Base-by-base conservation (phyloP, 2,888 invertebrate species). In the Onchidella celtica region DNA sequence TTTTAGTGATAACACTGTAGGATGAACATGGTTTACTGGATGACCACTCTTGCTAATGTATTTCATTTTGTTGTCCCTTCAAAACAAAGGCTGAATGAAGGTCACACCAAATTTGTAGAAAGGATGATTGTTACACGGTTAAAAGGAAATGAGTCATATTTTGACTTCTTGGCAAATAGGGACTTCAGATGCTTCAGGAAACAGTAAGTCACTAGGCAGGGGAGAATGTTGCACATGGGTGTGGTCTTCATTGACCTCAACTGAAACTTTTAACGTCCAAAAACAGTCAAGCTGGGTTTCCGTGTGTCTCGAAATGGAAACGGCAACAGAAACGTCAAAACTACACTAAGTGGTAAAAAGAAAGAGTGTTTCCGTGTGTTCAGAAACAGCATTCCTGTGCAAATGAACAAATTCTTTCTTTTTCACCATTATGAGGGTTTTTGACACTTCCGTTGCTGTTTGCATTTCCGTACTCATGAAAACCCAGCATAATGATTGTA, bases 41-140 rank as follows among this genome's bases (percentile, higher is more conserved):
- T 3, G 27, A 27, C 3, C 27, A 4, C 40, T 34, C 24, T n/a
- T 55, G 3, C 27, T 70, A n/a, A n/a, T n/a, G n/a, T n/a, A n/a
- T n/a, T n/a, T n/a, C n/a, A n/a, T n/a, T n/a, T n/a, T n/a, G n/a
- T n/a, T n/a, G n/a, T n/a, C n/a, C n/a, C n/a, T n/a, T n/a, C n/a
- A n/a, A n/a, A n/a, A n/a, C n/a, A n/a, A 76, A 94, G 94, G 94
- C 94, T 98, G 34, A 99, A 99, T 91, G 98, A 99, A 94, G 98
- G 98, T 0, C 97, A 97, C 93, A 99, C 98, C 0, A 96, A 97
- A 75, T 99, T 97, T 94, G 94, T 97, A 1, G 98, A 99, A 94
- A 94, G 97, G 65, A 98, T 98, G 94, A 97, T 97, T 17, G 81
- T 81, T 34, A 55, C 61, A 29, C 36, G 55, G 3, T 65, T 81